Evolutionary conservation across 2,113 vertebrate genomes (phyloP).

Genomic region (Jacana jacana): DNA sequence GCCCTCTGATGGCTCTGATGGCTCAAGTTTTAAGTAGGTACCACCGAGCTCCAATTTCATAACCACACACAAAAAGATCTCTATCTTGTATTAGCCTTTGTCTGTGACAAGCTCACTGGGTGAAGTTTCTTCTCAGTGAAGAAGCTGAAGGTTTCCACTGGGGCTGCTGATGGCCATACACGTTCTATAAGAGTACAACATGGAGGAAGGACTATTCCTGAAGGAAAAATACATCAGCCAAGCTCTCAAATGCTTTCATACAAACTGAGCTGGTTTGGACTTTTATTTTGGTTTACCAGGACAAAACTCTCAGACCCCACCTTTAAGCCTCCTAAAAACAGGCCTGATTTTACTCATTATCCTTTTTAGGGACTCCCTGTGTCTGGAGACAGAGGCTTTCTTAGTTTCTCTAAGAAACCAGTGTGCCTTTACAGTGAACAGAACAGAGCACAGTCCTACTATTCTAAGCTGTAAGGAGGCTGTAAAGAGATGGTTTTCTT

Average conservation of each 20-base stretch:
- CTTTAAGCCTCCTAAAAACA: not conserved
- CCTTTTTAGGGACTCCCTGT: not conserved
- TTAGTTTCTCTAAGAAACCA: not conserved
- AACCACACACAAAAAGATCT: not conserved
- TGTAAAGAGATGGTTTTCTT: not conserved
- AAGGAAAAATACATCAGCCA: not conserved
- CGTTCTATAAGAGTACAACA: rapidly evolving
- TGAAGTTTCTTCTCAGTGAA: not conserved
- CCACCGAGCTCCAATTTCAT: not conserved
- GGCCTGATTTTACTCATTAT: not conserved
- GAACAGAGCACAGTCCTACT: not conserved
- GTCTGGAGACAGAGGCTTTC: not conserved
- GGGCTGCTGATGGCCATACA: not conserved
- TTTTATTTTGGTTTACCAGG: not conserved
- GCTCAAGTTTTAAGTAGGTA: conserved; percentile 43
- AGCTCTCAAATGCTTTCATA: not conserved
- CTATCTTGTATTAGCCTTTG: not conserved
- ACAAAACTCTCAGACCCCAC: not conserved
- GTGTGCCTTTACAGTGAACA: not conserved
- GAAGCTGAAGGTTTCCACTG: not conserved
- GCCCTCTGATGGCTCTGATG: not conserved
- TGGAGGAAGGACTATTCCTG: not conserved
- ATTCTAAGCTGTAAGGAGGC: not conserved
- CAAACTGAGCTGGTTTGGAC: not conserved
- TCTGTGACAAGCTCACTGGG: not conserved